Evolutionary conservation across 2,113 vertebrate species (phyloP), one percentile per base, ranked within the genome.

Genomic region (Anas platyrhynchos): DNA sequence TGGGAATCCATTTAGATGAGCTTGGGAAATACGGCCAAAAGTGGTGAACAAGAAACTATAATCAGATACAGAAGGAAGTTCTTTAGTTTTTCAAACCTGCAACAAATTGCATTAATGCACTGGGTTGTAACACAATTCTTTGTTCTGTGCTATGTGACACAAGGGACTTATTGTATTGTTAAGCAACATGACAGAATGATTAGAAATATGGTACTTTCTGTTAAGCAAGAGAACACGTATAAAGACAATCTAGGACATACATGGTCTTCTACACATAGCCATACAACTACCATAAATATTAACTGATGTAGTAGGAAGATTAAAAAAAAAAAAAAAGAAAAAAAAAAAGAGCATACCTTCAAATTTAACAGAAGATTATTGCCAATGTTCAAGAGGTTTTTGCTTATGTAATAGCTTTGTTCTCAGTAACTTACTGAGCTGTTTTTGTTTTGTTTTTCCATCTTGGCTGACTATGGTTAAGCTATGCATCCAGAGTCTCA

Each of bases 81-180:
- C 27, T 72, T 86, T 83, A 50, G 86, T 65, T 95, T 96, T 74
- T 83, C 77, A 93, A 95, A 94, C 36, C 68, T 94, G 66, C 34
- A 96, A 92, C 32, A 94, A 75, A 95, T 80, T 81, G 71, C 36
- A 91, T 73, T 92, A 80, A 91, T 32, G 56, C 38, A 68, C 32
- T 73, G 61, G n/a, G 36, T 73, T 89, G 36, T 93, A 96, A 93
- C 26, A 79, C 68, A 68, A 80, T 66, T 89, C 89, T 96, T 93
- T 94, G 88, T 95, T 92, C 95, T 89, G 63, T 74, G 83, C 82
- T 94, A 83, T 91, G 77, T 86, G 88, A 91, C 89, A 88, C 93
- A 91, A 96, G 86, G 88, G 92, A 97, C 73, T 96, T 93, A 89
- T 29, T 92, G 91, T 94, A 61, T 83, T 97, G 85, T 90, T 89